A percentile compares a stretch with the other conserved stretches of the same genome.
Conservation (phyloP, 2,888 invertebrate species). For the Julus scandinavius region DNA sequence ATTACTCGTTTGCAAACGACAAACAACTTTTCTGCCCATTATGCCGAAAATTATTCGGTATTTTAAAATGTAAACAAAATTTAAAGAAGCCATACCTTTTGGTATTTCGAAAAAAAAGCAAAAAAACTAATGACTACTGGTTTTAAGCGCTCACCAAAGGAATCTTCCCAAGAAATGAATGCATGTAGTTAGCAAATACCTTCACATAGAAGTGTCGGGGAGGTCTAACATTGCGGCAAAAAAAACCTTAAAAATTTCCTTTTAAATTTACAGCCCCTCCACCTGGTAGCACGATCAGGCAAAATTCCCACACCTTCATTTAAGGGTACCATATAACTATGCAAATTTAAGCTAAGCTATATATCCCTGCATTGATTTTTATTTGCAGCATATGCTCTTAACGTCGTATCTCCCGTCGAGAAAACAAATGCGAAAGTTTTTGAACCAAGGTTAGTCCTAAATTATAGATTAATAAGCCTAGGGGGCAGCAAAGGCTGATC, state of each 20-base stretch:
- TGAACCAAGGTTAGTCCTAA: not conserved
- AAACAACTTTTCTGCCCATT: not conserved
- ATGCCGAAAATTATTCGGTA: conserved; percentile 15
- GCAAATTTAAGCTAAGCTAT: not conserved
- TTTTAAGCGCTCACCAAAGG: conserved; percentile 31
- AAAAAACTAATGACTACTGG: conserved; percentile 42
- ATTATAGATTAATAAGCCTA: conserved; percentile 43
- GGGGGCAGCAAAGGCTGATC: not conserved
- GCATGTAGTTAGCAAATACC: not conserved
- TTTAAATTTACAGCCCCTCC: conserved; percentile 35
- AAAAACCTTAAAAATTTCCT: not conserved
- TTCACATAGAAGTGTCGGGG: conserved; percentile 37
- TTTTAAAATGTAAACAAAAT: conserved; percentile 31
- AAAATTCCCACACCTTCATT: conserved; percentile 36
- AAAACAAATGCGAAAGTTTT: conserved; percentile 43
- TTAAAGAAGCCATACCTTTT: not conserved
- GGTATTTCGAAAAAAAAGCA: not conserved
- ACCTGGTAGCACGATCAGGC: conserved; percentile 3
- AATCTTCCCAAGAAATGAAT: conserved; percentile 14
- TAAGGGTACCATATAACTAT: not conserved
- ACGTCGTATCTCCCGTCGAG: conserved; percentile 35
- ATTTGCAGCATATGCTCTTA: conserved; percentile 7
- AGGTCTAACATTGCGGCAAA: not conserved
- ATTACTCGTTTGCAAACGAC: not conserved
- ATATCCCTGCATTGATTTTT: conserved; percentile 41